phyloP scores from a whole-genome alignment of 2,113 vertebrate genomes.

The Tricholaema leucomelas region DNA sequence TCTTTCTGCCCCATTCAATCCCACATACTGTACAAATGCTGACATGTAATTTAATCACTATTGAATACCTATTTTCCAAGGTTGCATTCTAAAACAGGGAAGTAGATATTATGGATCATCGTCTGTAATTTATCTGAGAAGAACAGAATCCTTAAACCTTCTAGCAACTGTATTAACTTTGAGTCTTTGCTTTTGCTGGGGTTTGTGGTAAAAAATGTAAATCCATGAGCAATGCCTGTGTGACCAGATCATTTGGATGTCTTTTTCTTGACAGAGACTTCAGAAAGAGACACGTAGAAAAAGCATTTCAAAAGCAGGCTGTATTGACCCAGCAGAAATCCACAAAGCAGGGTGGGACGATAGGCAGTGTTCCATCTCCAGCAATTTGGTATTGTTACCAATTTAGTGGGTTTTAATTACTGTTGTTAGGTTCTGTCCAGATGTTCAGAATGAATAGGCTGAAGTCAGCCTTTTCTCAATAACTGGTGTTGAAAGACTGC shows the following conservation, averaged over 20 bases:
- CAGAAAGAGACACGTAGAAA: not conserved
- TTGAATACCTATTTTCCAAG: not conserved
- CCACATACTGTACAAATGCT: not conserved
- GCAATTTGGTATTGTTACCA: slow-evolving; percentile 19
- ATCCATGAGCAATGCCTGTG: not conserved
- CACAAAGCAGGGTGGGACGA: slow-evolving; percentile 27
- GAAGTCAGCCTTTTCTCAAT: slow-evolving; percentile 62
- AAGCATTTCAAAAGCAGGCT: slow-evolving; percentile 2
- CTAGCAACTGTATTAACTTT: not conserved
- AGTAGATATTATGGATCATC: not conserved
- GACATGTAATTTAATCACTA: not conserved
- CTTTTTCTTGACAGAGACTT: not conserved
- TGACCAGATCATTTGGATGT: not conserved
- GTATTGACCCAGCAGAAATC: slow-evolving; percentile 10
- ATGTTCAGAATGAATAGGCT: slow-evolving; percentile 39
- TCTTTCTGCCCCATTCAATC: not conserved
- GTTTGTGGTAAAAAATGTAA: slow-evolving; percentile 26
- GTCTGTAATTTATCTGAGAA: not conserved
- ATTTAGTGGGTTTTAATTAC: slow-evolving; percentile 53
- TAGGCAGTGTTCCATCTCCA: not conserved
- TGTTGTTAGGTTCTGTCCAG: slow-evolving; percentile 23
- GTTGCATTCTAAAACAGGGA: not conserved
- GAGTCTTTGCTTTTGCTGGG: slow-evolving; percentile 39
- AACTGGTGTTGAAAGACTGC: slow-evolving; percentile 8
- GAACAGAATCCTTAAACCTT: slow-evolving; percentile 6